Evolutionary conservation across 1,140 invertebrate genomes (phyloP).

Genomic region (Aphelenchoides fujianensis): DNA sequence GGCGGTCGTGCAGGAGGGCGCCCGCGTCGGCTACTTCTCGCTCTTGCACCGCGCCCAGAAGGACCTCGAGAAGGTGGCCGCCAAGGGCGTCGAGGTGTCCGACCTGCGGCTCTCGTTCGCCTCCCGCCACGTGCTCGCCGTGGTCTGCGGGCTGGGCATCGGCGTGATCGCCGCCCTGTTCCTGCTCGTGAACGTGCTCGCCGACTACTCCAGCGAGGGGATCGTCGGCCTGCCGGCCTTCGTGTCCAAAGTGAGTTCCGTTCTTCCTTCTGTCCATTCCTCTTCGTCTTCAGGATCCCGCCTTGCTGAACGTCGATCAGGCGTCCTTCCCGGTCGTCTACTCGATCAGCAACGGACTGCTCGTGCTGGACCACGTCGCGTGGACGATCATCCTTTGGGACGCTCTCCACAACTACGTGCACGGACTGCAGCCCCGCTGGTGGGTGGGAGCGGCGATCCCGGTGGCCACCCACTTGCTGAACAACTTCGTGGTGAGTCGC

Average conservation of each 20-base stretch:
- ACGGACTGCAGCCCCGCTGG: slow-evolving; percentile 18
- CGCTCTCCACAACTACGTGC: slow-evolving; percentile 39
- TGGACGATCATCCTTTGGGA: slow-evolving; percentile 49
- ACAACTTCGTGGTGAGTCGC: slow-evolving; percentile 15
- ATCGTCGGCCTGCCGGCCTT: slow-evolving; percentile 45
- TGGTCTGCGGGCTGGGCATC: slow-evolving; percentile 50
- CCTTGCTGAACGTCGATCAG: slow-evolving; percentile 13
- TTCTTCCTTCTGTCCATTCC: background rate
- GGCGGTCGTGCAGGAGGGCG: slow-evolving; percentile 35
- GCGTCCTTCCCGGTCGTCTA: slow-evolving; percentile 42
- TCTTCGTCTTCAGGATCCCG: slow-evolving; percentile 11
- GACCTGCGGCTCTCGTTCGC: slow-evolving; percentile 39
- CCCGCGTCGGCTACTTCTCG: slow-evolving; percentile 36
- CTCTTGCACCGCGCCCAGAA: slow-evolving; percentile 43
- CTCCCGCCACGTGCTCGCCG: slow-evolving; percentile 45
- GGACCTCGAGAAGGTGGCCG: slow-evolving; percentile 39
- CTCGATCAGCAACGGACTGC: slow-evolving; percentile 36
- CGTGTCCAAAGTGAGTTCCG: slow-evolving; percentile 17
- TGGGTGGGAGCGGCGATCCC: background rate
- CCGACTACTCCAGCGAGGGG: slow-evolving; percentile 42
- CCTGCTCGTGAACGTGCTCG: slow-evolving; percentile 41
- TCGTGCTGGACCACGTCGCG: slow-evolving; percentile 37
- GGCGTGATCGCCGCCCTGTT: slow-evolving; percentile 48
- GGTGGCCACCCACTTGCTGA: background rate
- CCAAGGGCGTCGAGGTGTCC: slow-evolving; percentile 40